A percentile compares a stretch with the other conserved stretches of the same genome.
Conservation (phyloP, 2,113 vertebrate genomes). For the Bubo scandiacus region DNA sequence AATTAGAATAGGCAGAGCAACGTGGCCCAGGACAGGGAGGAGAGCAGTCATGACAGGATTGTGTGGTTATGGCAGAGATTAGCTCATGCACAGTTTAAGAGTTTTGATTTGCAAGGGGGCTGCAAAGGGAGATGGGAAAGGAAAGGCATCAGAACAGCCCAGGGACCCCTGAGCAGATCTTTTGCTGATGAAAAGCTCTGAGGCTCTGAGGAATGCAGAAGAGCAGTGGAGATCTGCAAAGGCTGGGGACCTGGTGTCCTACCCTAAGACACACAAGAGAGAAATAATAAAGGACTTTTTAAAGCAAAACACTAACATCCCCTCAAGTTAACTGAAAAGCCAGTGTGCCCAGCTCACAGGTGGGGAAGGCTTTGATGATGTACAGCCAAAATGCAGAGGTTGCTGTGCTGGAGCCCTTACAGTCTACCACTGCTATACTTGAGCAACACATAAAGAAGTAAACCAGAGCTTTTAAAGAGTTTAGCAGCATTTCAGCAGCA, state of each 20-base stretch:
- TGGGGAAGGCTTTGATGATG: not conserved
- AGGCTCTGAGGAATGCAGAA: not conserved
- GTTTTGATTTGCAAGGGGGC: not conserved
- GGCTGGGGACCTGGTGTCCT: not conserved
- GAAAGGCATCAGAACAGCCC: not conserved
- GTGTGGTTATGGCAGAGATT: not conserved
- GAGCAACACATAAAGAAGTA: not conserved
- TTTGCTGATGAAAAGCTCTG: not conserved
- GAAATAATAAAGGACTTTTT: not conserved
- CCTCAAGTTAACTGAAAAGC: not conserved
- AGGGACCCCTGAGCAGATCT: not conserved
- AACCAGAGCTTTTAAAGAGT: not conserved
- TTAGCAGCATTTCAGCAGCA: not conserved
- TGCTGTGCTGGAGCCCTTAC: not conserved
- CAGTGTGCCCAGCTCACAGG: not conserved
- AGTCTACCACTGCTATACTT: not conserved
- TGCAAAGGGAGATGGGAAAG: not conserved
- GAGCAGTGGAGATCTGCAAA: not conserved
- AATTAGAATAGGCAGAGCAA: not conserved
- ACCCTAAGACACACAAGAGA: not conserved
- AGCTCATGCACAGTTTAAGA: not conserved
- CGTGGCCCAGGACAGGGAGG: not conserved
- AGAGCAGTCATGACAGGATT: not conserved
- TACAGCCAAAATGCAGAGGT: not conserved
- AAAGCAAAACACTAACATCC: not conserved